Conservation (phyloP, 2,797 vertebrate genomes). For the Sus cebifrons region DNA sequence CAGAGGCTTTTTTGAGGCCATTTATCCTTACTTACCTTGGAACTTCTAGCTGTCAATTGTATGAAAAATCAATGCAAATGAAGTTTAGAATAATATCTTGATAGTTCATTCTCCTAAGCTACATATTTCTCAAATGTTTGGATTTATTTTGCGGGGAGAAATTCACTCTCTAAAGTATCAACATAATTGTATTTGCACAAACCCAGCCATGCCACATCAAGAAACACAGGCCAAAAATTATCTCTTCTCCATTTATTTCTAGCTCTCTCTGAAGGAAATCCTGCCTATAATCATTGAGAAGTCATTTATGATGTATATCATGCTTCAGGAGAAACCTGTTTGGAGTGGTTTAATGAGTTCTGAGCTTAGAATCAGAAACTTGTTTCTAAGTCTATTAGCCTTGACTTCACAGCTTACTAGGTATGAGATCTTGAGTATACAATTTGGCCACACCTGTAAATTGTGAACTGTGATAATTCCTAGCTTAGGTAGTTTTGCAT, state of each 20-base stretch:
- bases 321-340: constrained; percentile 45
- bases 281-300: neutral
- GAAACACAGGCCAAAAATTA: neutral
- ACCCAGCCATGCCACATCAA: neutral
- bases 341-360: neutral
- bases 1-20: neutral
- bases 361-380: constrained; percentile 52
- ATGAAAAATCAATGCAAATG: neutral
- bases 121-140: constrained; percentile 40
- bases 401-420: neutral
- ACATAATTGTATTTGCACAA: neutral
- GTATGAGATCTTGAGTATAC: neutral
- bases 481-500: neutral
- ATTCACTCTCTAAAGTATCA: neutral
- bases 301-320: constrained; percentile 2
- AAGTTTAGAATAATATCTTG: neutral
- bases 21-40: neutral
- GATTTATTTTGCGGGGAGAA: neutral
- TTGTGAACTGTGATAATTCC: constrained; percentile 20
- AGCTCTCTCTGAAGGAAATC: neutral
- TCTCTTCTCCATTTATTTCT: neutral
- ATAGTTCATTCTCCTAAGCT: neutral
- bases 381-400: neutral
- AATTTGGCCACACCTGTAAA: neutral
- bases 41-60: neutral